Conservation (phyloP, 1,140 invertebrate species). For the Carposina sasakii region DNA sequence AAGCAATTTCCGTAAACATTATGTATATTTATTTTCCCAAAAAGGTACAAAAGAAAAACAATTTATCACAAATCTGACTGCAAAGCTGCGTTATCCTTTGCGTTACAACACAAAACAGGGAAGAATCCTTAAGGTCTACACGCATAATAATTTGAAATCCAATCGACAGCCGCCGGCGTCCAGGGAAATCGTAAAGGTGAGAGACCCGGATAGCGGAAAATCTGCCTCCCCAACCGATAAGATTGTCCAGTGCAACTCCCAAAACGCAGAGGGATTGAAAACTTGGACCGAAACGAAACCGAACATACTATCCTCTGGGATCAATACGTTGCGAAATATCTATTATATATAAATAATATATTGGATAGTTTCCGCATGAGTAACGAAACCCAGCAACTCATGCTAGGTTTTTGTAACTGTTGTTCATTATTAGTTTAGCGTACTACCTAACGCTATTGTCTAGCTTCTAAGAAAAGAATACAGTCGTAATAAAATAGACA, state of each 20-base stretch:
- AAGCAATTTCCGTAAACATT: no score
- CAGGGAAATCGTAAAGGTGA: conserved; percentile 64
- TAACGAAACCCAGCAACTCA: conserved; percentile 36
- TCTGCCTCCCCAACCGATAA: conserved; percentile 57
- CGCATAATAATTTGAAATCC: conserved; percentile 63
- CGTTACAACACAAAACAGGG: no score
- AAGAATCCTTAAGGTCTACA: conserved; percentile 34
- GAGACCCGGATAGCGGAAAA: conserved; percentile 64
- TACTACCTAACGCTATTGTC: no score
- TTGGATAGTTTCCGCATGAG: conserved; percentile 44
- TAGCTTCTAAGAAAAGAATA: no score
- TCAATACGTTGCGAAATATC: conserved; percentile 67
- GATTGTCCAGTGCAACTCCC: conserved; percentile 69
- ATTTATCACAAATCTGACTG: no score
- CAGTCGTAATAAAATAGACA: no score
- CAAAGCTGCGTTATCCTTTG: no score
- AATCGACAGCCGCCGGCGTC: conserved; percentile 46
- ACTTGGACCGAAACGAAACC: conserved; percentile 64
- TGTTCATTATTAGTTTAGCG: conserved; percentile 39
- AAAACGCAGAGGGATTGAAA: conserved; percentile 67
- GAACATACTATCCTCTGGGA: conserved; percentile 60
- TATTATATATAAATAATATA: no score
- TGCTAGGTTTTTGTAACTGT: conserved; percentile 40
- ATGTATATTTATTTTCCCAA: no score
- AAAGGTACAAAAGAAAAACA: no score